Evolutionary conservation across 1,140 invertebrate genomes (phyloP).

Genomic region (Drosophila nigrodunni): DNA sequence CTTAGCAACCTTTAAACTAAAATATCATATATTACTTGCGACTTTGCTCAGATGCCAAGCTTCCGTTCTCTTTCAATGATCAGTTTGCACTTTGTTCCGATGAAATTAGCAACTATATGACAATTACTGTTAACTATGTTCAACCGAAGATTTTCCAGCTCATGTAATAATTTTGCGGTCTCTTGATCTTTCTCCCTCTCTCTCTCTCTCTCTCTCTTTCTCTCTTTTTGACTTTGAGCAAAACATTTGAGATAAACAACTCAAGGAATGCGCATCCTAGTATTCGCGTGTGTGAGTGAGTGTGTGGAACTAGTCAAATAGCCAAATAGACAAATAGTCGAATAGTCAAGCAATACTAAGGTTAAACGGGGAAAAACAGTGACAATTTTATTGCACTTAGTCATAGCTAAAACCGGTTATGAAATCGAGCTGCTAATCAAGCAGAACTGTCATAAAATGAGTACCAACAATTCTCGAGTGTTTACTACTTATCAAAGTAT

Average conservation of each 20-base stretch:
- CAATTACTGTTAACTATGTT: constrained; percentile 49
- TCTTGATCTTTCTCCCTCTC: constrained; percentile 35
- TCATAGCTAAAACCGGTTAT: constrained; percentile 62
- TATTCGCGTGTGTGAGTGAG: no score
- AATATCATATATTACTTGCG: constrained; percentile 21
- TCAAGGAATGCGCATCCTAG: constrained; percentile 62
- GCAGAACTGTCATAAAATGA: constrained; percentile 45
- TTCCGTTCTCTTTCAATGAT: constrained; percentile 1
- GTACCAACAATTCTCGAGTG: constrained; percentile 43
- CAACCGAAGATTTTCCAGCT: constrained; percentile 39
- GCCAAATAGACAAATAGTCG: constrained; percentile 44
- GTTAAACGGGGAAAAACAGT: constrained; percentile 11
- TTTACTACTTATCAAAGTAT: constrained; percentile 2
- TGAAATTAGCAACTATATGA: constrained; percentile 48
- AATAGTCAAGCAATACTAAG: constrained; percentile 44
- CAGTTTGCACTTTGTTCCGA: constrained; percentile 52
- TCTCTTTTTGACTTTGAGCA: constrained; percentile 51
- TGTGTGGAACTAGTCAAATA: constrained; percentile 6
- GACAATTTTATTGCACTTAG: constrained; percentile 46
- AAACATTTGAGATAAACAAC: constrained; percentile 25
- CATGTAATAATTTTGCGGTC: constrained; percentile 25
- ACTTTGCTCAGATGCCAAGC: constrained; percentile 7
- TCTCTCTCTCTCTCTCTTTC: background rate
- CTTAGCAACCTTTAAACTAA: constrained; percentile 28
- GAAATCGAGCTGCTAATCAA: constrained; percentile 35